Base-by-base conservation (phyloP, 1,140 invertebrate genomes). In the Scaptomyza montana region DNA sequence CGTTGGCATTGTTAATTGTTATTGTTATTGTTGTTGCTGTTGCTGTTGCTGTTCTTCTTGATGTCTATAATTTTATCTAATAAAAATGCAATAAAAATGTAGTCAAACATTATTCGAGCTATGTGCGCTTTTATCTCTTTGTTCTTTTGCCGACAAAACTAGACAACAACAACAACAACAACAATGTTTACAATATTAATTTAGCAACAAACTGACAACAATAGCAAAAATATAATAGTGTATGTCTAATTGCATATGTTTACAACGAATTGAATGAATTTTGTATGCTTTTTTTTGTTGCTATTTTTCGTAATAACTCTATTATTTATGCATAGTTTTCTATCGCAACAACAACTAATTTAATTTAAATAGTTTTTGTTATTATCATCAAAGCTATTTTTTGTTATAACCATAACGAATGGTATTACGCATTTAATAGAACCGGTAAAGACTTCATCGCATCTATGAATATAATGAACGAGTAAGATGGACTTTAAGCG, bases 21-120 rank as follows among this genome's bases (percentile, higher is more conserved):
- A 8, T 76, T 57, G 61, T 53, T 68, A 46, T 56, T 19, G 47
- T 19, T 33, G 10, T 28, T 43, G 25, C 43, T 43, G 54, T 12
- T 33, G n/a, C n/a, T 33, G 10, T 28, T 43, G 25, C 43, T 43
- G 54, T 12, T 33, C 43, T 53, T 51, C 43, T 43, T 74, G 68
- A 69, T 75, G 75, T 54, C 80, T 68, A 76, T 76, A 77, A 75
- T 82, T 78, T 82, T 65, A 64, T 78, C 70, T 71, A 78, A 81
- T 81, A 78, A 77, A 75, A 81, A 53, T 78, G 66, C 75, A 70
- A 82, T 78, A 78, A 78, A 82, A 82, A 13, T 67, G 36, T 62
- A 49, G 69, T 54, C 55, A 72, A 55, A 64, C 39, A 39, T 19
- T 13, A 57, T 49, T 54, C 69, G 56, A 45, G 69, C 49, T 66